phyloP scores from a whole-genome alignment of 2,888 invertebrate genomes.

The Lasiommata megera region DNA sequence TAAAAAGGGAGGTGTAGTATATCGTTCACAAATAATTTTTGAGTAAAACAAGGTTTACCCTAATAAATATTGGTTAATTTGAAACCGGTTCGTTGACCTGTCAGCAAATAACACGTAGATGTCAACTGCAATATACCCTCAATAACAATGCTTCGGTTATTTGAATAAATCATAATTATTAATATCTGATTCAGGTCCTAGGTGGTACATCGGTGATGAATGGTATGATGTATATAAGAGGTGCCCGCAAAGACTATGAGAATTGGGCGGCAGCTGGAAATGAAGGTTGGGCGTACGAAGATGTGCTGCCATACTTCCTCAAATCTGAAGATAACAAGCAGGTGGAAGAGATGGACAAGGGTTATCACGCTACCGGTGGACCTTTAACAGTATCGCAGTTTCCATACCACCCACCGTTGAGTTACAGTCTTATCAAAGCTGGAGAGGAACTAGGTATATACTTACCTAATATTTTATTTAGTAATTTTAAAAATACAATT shows the following conservation, averaged over 20 bases:
- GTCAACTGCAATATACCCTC: too few species aligned
- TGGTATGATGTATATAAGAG: slow-evolving; percentile 98
- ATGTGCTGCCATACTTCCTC: slow-evolving; percentile 94
- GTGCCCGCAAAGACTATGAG: slow-evolving; percentile 93
- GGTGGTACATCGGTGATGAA: slow-evolving; percentile 97
- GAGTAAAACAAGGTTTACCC: too few species aligned
- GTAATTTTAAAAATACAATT: too few species aligned
- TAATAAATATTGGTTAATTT: too few species aligned
- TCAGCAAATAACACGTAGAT: too few species aligned
- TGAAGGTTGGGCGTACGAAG: slow-evolving; percentile 93
- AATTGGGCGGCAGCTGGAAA: slow-evolving; percentile 93
- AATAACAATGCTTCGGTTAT: too few species aligned
- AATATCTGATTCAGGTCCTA: slow-evolving; percentile 81
- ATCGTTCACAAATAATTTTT: too few species aligned
- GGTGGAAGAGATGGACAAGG: slow-evolving; percentile 86
- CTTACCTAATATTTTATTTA: not conserved
- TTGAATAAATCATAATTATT: not conserved
- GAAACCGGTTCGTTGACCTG: too few species aligned
- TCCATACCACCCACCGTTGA: slow-evolving; percentile 92
- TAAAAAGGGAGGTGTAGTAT: too few species aligned
- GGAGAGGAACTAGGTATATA: slow-evolving; percentile 87
- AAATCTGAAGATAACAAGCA: slow-evolving; percentile 91
- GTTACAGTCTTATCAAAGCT: slow-evolving; percentile 88
- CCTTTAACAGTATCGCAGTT: slow-evolving; percentile 89
- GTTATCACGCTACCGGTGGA: slow-evolving; percentile 90